These are phyloP conservation scores for Melanerpes aurifrons DNA, from an alignment of 2,113 vertebrate species.

Conservation along the genomic window DNA sequence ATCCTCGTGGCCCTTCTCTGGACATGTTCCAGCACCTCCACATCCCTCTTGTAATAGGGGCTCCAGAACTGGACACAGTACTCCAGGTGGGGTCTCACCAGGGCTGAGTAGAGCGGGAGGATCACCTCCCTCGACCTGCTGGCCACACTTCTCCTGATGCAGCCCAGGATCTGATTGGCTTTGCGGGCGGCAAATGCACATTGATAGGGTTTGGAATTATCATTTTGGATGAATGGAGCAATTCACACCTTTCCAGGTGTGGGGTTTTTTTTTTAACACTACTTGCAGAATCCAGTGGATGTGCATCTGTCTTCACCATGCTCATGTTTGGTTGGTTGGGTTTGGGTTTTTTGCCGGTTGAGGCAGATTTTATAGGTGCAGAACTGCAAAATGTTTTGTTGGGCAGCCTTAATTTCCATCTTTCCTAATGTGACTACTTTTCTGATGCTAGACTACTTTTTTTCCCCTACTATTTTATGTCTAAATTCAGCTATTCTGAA, in stretches of 20 bases:
- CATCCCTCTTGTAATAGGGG: too few species aligned
- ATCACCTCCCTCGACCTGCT: too few species aligned
- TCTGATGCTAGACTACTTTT: neutral
- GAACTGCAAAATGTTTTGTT: neutral
- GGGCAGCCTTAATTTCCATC: neutral
- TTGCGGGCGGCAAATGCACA: too few species aligned
- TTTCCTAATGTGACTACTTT: neutral
- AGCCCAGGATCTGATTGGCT: too few species aligned
- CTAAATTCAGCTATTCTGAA: neutral
- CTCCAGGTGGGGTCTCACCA: too few species aligned
- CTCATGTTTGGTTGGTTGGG: neutral
- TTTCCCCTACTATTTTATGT: neutral
- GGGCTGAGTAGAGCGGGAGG: too few species aligned
- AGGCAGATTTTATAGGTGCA: neutral
- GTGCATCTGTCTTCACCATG: neutral
- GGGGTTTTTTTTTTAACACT: neutral
- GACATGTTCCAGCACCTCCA: too few species aligned
- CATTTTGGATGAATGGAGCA: neutral
- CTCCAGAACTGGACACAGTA: too few species aligned
- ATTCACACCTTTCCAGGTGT: neutral
- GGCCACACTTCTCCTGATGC: too few species aligned
- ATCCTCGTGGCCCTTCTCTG: too few species aligned
- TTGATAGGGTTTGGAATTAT: neutral
- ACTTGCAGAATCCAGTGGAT: neutral
- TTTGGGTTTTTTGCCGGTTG: neutral